phyloP scores from a whole-genome alignment of 2,113 vertebrate genomes.

The Archocentrus centrarchus region DNA sequence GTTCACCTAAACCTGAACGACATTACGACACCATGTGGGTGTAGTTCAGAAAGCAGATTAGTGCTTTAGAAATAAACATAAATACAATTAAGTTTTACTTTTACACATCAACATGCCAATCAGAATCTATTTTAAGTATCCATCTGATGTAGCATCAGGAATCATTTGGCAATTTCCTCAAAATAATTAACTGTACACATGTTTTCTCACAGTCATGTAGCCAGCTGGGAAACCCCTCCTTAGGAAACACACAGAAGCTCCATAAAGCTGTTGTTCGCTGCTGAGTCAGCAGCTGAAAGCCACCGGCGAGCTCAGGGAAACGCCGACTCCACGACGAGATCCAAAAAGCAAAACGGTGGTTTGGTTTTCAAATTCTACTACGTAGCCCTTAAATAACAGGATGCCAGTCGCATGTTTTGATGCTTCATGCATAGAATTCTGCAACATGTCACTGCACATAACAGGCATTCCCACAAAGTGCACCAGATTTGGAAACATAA shows the following conservation, averaged over 20 bases:
- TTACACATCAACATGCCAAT: neutral
- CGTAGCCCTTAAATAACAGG: constrained; percentile 70
- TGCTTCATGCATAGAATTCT: constrained; percentile 76
- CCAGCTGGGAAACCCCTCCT: constrained; percentile 18
- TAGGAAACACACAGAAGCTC: constrained; percentile 25
- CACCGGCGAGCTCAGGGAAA: constrained; percentile 32
- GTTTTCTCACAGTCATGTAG: constrained; percentile 35
- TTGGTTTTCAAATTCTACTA: constrained; percentile 47
- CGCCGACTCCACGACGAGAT: constrained; percentile 19
- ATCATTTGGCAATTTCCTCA: constrained; percentile 47
- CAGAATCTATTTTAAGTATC: neutral
- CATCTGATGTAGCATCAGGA: constrained; percentile 12
- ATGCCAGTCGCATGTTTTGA: constrained; percentile 62
- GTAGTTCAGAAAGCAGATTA: neutral
- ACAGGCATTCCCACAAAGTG: constrained; percentile 78
- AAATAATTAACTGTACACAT: constrained; percentile 14
- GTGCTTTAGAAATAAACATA: neutral
- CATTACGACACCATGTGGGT: neutral
- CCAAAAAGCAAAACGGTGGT: constrained; percentile 27
- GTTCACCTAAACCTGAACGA: constrained; percentile 9
- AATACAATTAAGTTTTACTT: neutral
- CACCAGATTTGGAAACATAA: constrained; percentile 60
- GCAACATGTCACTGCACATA: constrained; percentile 67
- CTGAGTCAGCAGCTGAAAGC: constrained; percentile 34
- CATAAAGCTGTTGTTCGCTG: constrained; percentile 19